Evolutionary conservation across 2,888 invertebrate genomes (phyloP), one percentile per base, ranked within the genome.

Genomic region (Stenchaetothrips biformis): DNA sequence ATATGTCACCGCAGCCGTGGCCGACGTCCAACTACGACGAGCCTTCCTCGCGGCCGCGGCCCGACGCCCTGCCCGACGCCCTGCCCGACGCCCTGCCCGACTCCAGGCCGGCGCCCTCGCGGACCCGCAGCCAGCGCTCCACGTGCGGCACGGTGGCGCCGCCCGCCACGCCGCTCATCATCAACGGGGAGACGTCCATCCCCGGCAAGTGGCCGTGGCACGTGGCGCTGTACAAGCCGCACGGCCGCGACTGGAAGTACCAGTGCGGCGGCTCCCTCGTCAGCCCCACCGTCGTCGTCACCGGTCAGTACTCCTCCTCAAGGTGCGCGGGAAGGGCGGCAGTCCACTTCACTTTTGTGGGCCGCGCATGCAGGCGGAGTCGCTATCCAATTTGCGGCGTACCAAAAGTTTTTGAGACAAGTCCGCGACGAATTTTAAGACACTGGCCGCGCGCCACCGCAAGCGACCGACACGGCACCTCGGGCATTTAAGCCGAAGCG

Each of bases 121-220:
- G 67, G 25, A 7, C 67, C 4, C 67, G 67, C 21, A 21, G 21
- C 25, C 6, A 21, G 25, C 67, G 67, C 67, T 21, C 67, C 67
- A 25, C 67, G 21, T 74, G 67, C 67, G 67, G 67, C 25, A 74
- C 67, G 21, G 25, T 74, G 21, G 67, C 67, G 67, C 67, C 67
- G 21, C 67, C 67, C 9, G 86, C 90, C 0, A 88, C 88, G 82
- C 91, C 91, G 0, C 85, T 92, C 80, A 90, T 92, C 79, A 89
- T 91, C 7, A 88, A 90, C 82, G 92, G 91, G 0, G 88, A 89
- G 48, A 88, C 88, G 0, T 91, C 91, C 0, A 85, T 88, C 59
- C 90, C 90, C 81, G 92, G 91, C 0, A 90, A 92, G 83, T 92
- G 91, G 89, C 92, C 92, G 0, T 92, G 92, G 92, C 92, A 92